Evolutionary conservation across 1,140 invertebrate genomes (phyloP).

Genomic region (Nasonia longicornis): DNA sequence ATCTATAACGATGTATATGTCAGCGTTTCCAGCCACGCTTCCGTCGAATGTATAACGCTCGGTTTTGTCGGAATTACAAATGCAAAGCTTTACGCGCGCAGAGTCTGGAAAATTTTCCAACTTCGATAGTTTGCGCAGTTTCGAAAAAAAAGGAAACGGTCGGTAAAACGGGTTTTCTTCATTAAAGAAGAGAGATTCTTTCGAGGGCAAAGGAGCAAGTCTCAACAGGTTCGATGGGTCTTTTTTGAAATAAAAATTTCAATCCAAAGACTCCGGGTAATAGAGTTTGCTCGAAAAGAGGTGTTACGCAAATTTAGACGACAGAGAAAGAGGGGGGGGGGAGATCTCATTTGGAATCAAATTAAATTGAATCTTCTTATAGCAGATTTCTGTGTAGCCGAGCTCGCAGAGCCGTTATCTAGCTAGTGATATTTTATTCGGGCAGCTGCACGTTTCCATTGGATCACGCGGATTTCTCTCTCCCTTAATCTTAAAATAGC

Average conservation of each 20-base stretch:
- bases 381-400: conserved; percentile 14
- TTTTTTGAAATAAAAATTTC: conserved; percentile 37
- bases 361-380: conserved; percentile 36
- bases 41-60: too few relatives aligned
- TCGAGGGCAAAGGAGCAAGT: neutral
- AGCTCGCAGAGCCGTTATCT: neutral
- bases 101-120: too few relatives aligned
- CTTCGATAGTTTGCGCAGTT: too few relatives aligned
- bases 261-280: conserved; percentile 17
- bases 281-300: conserved; percentile 26
- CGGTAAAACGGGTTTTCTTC: neutral
- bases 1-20: too few relatives aligned
- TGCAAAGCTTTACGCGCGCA: too few relatives aligned
- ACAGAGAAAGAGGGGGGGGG: neutral
- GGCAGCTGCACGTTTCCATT: neutral
- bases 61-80: too few relatives aligned
- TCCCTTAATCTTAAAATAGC: neutral
- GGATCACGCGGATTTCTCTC: neutral
- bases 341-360: conserved; percentile 36
- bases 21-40: too few relatives aligned
- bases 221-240: conserved; percentile 32
- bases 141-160: neutral
- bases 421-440: conserved; percentile 17
- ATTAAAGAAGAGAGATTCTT: neutral
- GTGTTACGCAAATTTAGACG: conserved; percentile 34